Conservation (phyloP, 2,888 invertebrate species). For the Heliconius sara region DNA sequence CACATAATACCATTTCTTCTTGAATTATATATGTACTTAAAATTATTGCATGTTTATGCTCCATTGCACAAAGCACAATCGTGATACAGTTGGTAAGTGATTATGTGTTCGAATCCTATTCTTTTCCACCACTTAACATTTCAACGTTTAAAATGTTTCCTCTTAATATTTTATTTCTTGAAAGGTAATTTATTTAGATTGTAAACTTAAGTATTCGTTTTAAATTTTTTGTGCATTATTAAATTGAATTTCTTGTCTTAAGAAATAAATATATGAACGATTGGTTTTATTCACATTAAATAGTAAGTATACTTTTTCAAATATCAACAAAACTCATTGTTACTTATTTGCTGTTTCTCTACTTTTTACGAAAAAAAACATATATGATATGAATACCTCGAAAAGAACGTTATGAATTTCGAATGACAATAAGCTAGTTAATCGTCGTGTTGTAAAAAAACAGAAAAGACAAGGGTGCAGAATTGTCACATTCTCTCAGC, state of each 20-base stretch:
- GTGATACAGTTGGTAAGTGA: background rate
- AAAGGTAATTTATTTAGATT: no score
- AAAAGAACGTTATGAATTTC: slow-evolving; percentile 27
- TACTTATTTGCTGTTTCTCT: background rate
- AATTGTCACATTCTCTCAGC: slow-evolving; percentile 74
- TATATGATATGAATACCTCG: background rate
- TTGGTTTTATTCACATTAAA: no score
- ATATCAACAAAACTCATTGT: background rate
- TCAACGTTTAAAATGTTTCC: no score
- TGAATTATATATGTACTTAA: background rate
- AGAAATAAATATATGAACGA: no score
- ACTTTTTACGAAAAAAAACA: background rate
- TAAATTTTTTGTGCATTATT: no score
- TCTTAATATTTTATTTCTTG: no score
- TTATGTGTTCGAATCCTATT: background rate
- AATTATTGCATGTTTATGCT: background rate
- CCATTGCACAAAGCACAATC: background rate
- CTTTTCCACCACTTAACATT: background rate
- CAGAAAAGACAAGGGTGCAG: slow-evolving; percentile 65
- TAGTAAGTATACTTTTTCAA: slow-evolving; percentile 1
- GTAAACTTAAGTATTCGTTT: no score
- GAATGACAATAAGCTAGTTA: slow-evolving; percentile 50
- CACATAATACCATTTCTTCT: slow-evolving; percentile 35
- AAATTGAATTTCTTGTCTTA: no score
- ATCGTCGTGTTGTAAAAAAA: slow-evolving; percentile 57